phyloP scores from a whole-genome alignment of 2,888 invertebrate species.

The Pyrochroa serraticornis region DNA sequence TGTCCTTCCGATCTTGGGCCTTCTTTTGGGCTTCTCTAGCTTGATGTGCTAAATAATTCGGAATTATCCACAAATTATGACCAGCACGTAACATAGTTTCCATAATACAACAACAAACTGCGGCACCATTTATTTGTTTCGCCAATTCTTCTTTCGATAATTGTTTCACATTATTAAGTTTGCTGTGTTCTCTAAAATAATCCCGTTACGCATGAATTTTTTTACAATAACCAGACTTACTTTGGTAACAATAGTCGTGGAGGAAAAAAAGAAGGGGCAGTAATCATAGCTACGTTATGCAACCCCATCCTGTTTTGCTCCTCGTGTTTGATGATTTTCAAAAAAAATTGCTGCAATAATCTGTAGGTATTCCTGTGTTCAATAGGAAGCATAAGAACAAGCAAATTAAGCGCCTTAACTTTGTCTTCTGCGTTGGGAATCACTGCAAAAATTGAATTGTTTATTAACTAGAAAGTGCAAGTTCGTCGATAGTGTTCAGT shows the following conservation, averaged over 20 bases:
- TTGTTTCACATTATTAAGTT: constrained; percentile 43
- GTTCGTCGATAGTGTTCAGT: too few species aligned
- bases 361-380: constrained; percentile 85
- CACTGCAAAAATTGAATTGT: constrained; percentile 45
- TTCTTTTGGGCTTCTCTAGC: constrained; percentile 58
- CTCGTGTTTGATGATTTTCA: constrained; percentile 72
- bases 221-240: constrained; percentile 39
- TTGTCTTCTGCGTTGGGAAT: constrained; percentile 69
- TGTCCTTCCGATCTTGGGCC: constrained; percentile 50
- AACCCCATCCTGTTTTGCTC: constrained; percentile 86
- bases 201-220: neutral
- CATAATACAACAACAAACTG: constrained; percentile 85
- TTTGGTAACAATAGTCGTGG: constrained; percentile 61
- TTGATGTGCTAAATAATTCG: constrained; percentile 72
- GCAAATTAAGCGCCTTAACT: constrained; percentile 73
- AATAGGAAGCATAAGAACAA: constrained; percentile 81
- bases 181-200: constrained; percentile 42
- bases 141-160: constrained; percentile 49
- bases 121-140: constrained; percentile 80
- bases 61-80: constrained; percentile 80
- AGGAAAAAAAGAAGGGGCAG: constrained; percentile 91
- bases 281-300: constrained; percentile 92
- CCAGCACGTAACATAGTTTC: constrained; percentile 81
- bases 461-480: too few species aligned
- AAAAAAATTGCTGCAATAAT: constrained; percentile 78